Base-by-base conservation (phyloP, 1,140 invertebrate species). In the Heliconius hewitsoni region DNA sequence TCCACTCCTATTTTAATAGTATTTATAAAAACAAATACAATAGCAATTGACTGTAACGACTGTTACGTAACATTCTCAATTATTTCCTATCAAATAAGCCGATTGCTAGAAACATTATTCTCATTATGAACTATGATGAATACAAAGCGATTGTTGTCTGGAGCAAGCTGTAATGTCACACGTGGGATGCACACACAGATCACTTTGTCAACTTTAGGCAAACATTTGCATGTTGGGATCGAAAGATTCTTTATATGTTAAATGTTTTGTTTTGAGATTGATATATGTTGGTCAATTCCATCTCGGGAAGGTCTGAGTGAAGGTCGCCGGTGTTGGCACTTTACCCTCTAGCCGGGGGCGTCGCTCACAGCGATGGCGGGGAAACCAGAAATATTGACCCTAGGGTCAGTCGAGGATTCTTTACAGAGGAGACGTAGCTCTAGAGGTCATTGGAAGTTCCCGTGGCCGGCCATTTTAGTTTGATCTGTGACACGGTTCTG, bases 271-370 rank as follows among this genome's bases (percentile, higher is more conserved):
- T 23, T 60, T 76, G 8, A n/a, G 3, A 23, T 66, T 37, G 55
- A 71, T 46, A 50, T 71, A 70, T 81, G 87, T 93, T 93, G 88
- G 89, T 90, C 86, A 4, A 66, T 77, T 79, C 76, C 82, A 87
- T 91, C 94, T 88, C 92, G 94, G 93, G 93, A 95, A 95, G 94
- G 94, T 94, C 94, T 94, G 93, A 95, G 94, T 87, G 90, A 90
- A 88, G 93, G 92, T 91, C 85, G 23, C 73, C 57, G 74, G 82
- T 84, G 77, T 82, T 84, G 74, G 84, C 76, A 27, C 71, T 79
- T 42, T 30, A 91, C 88, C 86, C 90, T 90, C 92, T 86, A 94
- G 92, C 79, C 52, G 93, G 90, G 87, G 85, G 87, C 90, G 84
- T 88, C 76, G 89, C 87, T 73, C n/a, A 90, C 23, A 89, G 85